Evolutionary conservation across 2,888 invertebrate genomes (phyloP).

Genomic region (Icerya purchasi): DNA sequence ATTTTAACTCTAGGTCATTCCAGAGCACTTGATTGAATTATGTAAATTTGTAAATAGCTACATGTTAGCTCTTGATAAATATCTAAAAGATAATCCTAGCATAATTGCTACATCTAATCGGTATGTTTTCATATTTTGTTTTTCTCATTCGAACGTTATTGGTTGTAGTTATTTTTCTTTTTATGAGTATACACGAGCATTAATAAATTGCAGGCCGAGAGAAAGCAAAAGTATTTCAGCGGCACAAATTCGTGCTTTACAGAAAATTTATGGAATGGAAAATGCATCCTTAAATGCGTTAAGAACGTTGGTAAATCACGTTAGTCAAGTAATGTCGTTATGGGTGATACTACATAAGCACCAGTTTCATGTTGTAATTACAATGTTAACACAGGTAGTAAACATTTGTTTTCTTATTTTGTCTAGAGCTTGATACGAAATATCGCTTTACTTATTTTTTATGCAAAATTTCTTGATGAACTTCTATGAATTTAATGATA

Average conservation of each 20-base stretch:
- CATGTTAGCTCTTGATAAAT: not conserved
- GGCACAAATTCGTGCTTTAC: no score
- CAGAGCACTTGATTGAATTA: not conserved
- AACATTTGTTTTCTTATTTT: constrained; percentile 14
- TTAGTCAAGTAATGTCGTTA: constrained; percentile 72
- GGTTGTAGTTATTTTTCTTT: no score
- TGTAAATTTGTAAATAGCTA: not conserved
- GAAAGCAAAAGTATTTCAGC: no score
- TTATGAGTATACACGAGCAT: no score
- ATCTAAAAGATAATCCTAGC: not conserved
- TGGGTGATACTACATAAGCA: constrained; percentile 87
- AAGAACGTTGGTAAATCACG: constrained; percentile 47
- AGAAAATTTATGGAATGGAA: constrained; percentile 32
- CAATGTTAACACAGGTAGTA: constrained; percentile 28
- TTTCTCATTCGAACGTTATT: no score
- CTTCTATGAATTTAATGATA: no score
- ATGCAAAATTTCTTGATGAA: not conserved
- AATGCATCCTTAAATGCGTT: constrained; percentile 55
- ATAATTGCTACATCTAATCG: not conserved
- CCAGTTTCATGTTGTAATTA: constrained; percentile 61
- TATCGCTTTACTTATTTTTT: not conserved
- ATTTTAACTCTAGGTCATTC: no score
- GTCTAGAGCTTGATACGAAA: no score
- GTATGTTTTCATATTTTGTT: no score
- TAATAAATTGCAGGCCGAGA: no score